Conservation (phyloP, 1,140 invertebrate genomes). For the Panonychus citri region DNA sequence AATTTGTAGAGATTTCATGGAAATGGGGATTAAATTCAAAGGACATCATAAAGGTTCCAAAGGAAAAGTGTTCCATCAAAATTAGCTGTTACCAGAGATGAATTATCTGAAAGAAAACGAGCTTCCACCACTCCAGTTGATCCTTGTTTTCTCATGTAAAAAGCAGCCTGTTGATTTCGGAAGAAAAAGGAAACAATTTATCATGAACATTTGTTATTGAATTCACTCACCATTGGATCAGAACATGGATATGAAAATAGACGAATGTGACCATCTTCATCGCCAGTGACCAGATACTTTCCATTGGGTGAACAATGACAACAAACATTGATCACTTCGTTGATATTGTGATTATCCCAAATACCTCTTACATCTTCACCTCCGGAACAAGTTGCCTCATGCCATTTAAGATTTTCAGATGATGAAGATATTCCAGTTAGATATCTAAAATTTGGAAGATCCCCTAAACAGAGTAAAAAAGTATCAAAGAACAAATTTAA, state of each 20-base stretch:
- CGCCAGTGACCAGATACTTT: conserved; percentile 57
- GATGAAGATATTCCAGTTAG: conserved; percentile 2
- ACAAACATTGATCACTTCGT: conserved; percentile 49
- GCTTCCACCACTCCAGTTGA: conserved; percentile 57
- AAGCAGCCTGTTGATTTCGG: conserved; percentile 37
- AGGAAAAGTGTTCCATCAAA: conserved; percentile 49
- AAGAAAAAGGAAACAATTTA: conserved; percentile 2
- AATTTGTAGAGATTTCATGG: no score
- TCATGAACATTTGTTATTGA: not conserved
- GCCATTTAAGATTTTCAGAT: conserved; percentile 6
- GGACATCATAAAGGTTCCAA: conserved; percentile 2
- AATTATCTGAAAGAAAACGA: conserved; percentile 58
- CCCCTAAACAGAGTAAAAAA: conserved; percentile 2
- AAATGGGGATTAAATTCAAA: no score
- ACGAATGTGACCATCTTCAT: conserved; percentile 69
- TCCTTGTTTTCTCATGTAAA: conserved; percentile 67
- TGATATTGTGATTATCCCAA: conserved; percentile 68
- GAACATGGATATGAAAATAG: conserved; percentile 40
- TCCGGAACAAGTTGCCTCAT: conserved; percentile 10
- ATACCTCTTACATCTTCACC: conserved; percentile 23
- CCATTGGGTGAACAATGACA: conserved; percentile 52
- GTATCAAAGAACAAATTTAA: not conserved
- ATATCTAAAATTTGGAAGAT: conserved; percentile 10
- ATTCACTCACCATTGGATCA: conserved; percentile 20
- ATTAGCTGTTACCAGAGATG: conserved; percentile 64